Percentiles rank a stretch among this genome's conserved stretches.
These are phyloP conservation scores for Noctua janthe DNA, from an alignment of 2,888 invertebrate genomes.

Conservation along the genomic window DNA sequence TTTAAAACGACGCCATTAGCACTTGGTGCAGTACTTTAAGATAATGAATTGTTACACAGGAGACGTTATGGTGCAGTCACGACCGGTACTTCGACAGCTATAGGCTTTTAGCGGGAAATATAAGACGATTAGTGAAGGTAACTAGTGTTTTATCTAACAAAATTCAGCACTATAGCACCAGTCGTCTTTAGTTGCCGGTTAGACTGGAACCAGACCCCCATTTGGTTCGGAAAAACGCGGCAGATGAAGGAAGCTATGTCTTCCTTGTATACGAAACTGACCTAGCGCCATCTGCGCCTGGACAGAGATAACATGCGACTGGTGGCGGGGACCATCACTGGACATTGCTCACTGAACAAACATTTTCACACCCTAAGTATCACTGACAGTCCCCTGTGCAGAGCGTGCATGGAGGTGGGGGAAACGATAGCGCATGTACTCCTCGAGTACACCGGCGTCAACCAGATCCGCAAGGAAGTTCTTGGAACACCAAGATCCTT, in stretches of 20 bases:
- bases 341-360: too few relatives aligned
- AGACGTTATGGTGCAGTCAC: conserved; percentile 62
- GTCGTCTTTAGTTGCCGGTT: background rate
- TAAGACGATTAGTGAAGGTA: background rate
- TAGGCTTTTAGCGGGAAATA: conserved; percentile 31
- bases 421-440: too few relatives aligned
- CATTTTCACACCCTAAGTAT: too few relatives aligned
- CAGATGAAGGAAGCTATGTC: background rate
- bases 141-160: background rate
- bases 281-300: background rate
- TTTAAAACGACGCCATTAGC: conserved; percentile 52
- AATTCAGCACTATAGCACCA: background rate
- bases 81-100: conserved; percentile 15
- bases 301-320: background rate
- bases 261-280: background rate
- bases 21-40: conserved; percentile 51
- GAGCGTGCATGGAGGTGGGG: too few relatives aligned
- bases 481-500: too few relatives aligned
- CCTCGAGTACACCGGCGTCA: too few relatives aligned
- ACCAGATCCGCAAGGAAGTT: too few relatives aligned
- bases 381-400: too few relatives aligned
- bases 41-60: conserved; percentile 33
- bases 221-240: background rate
- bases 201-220: background rate
- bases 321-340: background rate